phyloP scores from a whole-genome alignment of 2,797 vertebrate genomes.

The Spinibarbus caldwelli region DNA sequence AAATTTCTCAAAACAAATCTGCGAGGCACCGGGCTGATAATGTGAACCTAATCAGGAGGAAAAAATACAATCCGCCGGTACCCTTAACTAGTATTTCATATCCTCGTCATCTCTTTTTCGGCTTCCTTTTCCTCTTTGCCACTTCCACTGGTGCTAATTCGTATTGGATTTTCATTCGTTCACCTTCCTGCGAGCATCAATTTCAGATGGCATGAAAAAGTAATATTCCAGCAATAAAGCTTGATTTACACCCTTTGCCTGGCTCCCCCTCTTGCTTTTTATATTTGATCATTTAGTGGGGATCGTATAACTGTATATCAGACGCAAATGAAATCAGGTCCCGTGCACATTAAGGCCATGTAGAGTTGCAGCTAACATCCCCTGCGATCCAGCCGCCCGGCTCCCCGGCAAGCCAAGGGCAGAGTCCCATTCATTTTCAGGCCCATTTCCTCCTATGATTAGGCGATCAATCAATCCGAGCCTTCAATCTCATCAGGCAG shows the following conservation, averaged over 20 bases:
- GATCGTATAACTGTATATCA: slow-evolving; percentile 89
- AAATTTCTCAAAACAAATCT: slow-evolving; percentile 66
- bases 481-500: slow-evolving; percentile 88
- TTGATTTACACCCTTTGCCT: slow-evolving; percentile 83
- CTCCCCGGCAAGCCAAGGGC: slow-evolving; percentile 83
- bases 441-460: slow-evolving; percentile 91
- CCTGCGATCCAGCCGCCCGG: slow-evolving; percentile 76
- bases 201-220: slow-evolving; percentile 84
- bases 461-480: slow-evolving; percentile 89
- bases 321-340: slow-evolving; percentile 88
- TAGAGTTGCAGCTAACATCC: slow-evolving; percentile 81
- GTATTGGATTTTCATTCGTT: slow-evolving; percentile 77
- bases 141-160: slow-evolving; percentile 72
- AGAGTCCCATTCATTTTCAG: slow-evolving; percentile 90
- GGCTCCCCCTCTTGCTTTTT: slow-evolving; percentile 71
- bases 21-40: slow-evolving; percentile 34
- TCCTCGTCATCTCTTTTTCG: slow-evolving; percentile 58
- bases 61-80: slow-evolving; percentile 58
- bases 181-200: slow-evolving; percentile 80
- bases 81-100: slow-evolving; percentile 54
- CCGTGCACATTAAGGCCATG: slow-evolving; percentile 83
- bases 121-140: slow-evolving; percentile 59
- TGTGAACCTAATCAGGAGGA: slow-evolving; percentile 60
- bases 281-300: slow-evolving; percentile 87
- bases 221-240: slow-evolving; percentile 86